These are phyloP conservation scores for Catocala fraxini DNA, from an alignment of 2,888 invertebrate species.

Conservation along the genomic window DNA sequence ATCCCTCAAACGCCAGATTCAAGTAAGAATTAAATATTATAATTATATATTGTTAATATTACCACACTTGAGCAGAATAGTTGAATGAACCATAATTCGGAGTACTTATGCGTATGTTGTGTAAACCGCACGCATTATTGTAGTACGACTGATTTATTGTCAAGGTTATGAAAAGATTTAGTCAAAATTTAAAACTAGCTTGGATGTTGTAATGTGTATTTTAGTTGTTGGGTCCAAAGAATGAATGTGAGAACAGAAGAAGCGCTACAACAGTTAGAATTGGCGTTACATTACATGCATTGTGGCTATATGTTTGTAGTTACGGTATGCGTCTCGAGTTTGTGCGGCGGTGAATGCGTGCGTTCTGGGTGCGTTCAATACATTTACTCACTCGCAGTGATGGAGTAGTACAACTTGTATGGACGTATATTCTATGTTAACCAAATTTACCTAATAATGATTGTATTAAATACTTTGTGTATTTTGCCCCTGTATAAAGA, in stretches of 20 bases:
- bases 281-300: slow-evolving; percentile 25
- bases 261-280: slow-evolving; percentile 28
- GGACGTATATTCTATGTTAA: slow-evolving; percentile 11
- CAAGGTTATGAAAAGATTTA: slow-evolving; percentile 8
- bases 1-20: slow-evolving; percentile 29
- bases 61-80: slow-evolving; percentile 15
- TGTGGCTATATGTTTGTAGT: slow-evolving; percentile 35
- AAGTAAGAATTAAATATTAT: slow-evolving; percentile 17
- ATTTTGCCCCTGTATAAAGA: slow-evolving; percentile 18
- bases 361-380: slow-evolving; percentile 63
- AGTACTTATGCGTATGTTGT: slow-evolving; percentile 15
- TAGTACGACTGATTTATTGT: slow-evolving; percentile 22
- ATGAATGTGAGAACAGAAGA: slow-evolving; percentile 37
- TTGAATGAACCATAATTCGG: slow-evolving; percentile 9
- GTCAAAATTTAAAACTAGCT: slow-evolving; percentile 20
- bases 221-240: slow-evolving; percentile 59
- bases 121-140: slow-evolving; percentile 18
- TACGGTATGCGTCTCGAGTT: slow-evolving; percentile 50
- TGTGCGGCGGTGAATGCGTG: slow-evolving; percentile 62
- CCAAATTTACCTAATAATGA: slow-evolving; percentile 16
- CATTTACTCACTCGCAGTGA: slow-evolving; percentile 28
- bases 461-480: slow-evolving; percentile 18
- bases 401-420: slow-evolving; percentile 18
- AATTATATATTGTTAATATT: neutral
- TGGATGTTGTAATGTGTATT: slow-evolving; percentile 30